Base-by-base conservation (phyloP, 2,797 vertebrate genomes). In the Erpetoichthys calabaricus region DNA sequence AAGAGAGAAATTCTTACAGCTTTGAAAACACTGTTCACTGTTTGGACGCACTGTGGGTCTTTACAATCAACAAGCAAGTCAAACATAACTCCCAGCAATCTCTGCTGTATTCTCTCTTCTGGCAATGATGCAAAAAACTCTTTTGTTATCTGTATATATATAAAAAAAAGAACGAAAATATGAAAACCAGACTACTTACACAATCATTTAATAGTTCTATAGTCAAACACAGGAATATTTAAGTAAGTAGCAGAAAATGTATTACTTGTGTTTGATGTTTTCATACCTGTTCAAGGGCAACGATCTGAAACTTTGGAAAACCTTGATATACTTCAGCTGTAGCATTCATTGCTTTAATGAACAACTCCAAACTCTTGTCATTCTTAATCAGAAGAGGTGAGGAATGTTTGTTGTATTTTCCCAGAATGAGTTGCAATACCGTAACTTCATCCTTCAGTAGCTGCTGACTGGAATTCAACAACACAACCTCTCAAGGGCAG, bases 1-100 rank as follows among this genome's bases (percentile, higher is more conserved):
- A 49, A 49, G 25, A 7, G 9, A 25, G 25, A 49, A 49, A 25
- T 25, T 70, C 84, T 87, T 78, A 98, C 95, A 79, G 57, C 78
- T 85, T 97, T 98, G 63, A 99, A 99, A 64, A 88, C 77, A 50
- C 86, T 86, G 73, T 74, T 72, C 62, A 97, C 51, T 7, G 77
- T 70, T 76, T 86, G 85, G 57, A 83, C 79, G 68, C 89, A 88
- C 45, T 62, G 62, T 0, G 86, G 71, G 45, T 73, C 85, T 73
- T 74, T 79, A 65, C 76, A 88, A 47, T 84, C 84, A 51, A 81
- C 76, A 64, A 94, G 75, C 60, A 97, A 73, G 63, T 97, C 90
- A 59, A 99, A 96, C 63, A 97, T 64, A 4, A 83, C 69, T 10
- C 78, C 75, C 47, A 99, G 67, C 0, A 99, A 75, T 63, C 79